A percentile compares a stretch with the other conserved stretches of the same genome.
Conservation (phyloP, 2,113 vertebrate genomes). For the Dermatemys mawii region DNA sequence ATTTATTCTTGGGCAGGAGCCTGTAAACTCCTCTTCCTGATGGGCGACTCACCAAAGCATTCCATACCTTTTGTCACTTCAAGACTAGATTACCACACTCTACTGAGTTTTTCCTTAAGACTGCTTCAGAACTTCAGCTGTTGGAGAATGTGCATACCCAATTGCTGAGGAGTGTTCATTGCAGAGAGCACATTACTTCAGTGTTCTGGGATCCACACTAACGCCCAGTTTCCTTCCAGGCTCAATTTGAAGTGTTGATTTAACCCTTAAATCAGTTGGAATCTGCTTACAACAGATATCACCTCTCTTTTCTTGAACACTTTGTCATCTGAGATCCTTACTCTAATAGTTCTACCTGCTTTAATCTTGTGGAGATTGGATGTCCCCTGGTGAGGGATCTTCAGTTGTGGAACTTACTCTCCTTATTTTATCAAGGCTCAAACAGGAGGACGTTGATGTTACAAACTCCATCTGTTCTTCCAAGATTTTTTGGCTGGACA, state of each 20-base stretch:
- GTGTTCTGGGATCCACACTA: not conserved
- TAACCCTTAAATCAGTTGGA: not conserved
- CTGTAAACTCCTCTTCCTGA: not conserved
- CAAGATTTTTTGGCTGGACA: slow-evolving; percentile 38
- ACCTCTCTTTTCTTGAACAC: not conserved
- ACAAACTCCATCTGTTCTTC: slow-evolving; percentile 1
- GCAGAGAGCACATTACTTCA: not conserved
- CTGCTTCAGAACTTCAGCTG: not conserved
- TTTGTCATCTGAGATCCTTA: not conserved
- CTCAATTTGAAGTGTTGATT: not conserved
- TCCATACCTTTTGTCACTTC: not conserved
- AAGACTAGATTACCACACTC: not conserved
- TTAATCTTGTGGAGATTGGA: not conserved
- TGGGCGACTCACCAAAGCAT: not conserved
- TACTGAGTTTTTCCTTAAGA: not conserved
- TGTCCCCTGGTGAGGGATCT: not conserved
- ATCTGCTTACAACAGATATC: not conserved
- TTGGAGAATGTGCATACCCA: not conserved
- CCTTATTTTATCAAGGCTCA: not conserved
- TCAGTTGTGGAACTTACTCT: not conserved
- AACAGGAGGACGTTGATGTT: not conserved
- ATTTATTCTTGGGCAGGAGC: not conserved
- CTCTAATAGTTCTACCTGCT: not conserved
- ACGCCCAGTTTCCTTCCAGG: not conserved
- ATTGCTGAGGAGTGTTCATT: not conserved